These are phyloP conservation scores for Podargus strigoides DNA, from an alignment of 2,797 vertebrate genomes.

Conservation along the genomic window DNA sequence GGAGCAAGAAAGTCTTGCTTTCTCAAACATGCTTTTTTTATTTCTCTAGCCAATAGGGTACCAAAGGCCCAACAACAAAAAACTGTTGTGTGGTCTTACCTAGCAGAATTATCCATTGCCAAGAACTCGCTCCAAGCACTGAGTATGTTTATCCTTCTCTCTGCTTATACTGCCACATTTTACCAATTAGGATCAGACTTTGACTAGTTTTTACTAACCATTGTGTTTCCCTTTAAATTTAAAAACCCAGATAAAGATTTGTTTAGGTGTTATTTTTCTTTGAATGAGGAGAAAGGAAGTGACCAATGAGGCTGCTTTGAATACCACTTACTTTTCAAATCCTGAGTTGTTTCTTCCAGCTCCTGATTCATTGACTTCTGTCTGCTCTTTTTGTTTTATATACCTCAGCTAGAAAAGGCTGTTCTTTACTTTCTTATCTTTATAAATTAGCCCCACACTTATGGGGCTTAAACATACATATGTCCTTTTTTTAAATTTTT, in stretches of 20 bases:
- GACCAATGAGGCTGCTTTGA: neutral
- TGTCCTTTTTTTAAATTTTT: rapidly evolving
- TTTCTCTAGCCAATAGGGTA: neutral
- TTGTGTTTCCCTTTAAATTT: neutral
- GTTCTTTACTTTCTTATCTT: neutral
- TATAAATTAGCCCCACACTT: neutral
- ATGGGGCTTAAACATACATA: neutral
- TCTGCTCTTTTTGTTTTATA: neutral
- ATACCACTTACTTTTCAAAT: neutral
- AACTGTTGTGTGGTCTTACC: neutral
- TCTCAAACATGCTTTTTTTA: neutral
- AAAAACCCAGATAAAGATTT: neutral
- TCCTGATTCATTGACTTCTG: neutral
- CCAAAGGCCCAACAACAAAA: neutral
- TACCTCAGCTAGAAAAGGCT: neutral
- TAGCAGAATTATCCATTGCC: neutral
- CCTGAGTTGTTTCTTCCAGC: neutral
- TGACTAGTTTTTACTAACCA: neutral
- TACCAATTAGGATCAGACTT: neutral
- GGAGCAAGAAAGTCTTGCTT: neutral
- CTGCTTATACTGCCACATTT: neutral
- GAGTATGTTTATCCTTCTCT: neutral
- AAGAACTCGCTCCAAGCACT: neutral
- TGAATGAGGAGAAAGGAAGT: neutral
- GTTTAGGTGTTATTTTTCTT: neutral